phyloP scores from a whole-genome alignment of 30 jellyfish, hydroid and myxozoan genomes.

The Hydra vulgaris region DNA sequence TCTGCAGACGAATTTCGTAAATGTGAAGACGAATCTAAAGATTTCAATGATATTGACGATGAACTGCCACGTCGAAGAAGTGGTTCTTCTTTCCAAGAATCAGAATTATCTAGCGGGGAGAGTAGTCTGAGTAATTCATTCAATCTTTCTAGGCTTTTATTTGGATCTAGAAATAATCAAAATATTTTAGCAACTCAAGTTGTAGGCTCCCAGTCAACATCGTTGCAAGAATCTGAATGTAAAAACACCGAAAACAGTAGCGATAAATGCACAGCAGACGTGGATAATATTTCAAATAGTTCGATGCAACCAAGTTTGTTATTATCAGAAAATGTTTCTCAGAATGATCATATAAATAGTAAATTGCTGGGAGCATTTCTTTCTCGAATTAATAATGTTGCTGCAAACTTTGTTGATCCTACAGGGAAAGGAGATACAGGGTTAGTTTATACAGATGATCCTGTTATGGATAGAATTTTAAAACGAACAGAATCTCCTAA shows the following conservation, averaged over 20 bases:
- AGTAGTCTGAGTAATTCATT: neutral
- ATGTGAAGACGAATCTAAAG: neutral
- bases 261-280: neutral
- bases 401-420: conserved; percentile 40
- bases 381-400: conserved; percentile 40
- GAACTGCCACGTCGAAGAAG: neutral
- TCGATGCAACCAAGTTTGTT: neutral
- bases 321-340: conserved; percentile 38
- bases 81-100: neutral
- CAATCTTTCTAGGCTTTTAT: conserved; percentile 3
- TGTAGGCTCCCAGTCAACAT: neutral
- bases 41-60: neutral
- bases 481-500: conserved; percentile 38
- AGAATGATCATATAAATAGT: conserved; percentile 59
- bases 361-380: conserved; percentile 57
- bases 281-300: neutral
- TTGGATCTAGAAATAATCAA: conserved; percentile 1
- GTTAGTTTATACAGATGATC: conserved; percentile 79
- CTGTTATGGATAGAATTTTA: conserved; percentile 72
- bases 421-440: conserved; percentile 41
- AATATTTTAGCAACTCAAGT: neutral
- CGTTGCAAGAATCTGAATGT: neutral
- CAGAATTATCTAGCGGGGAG: neutral
- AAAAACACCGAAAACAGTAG: neutral
- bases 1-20: neutral